phyloP scores from a whole-genome alignment of 1,140 invertebrate species.

The Rhopalosiphum maidis region DNA sequence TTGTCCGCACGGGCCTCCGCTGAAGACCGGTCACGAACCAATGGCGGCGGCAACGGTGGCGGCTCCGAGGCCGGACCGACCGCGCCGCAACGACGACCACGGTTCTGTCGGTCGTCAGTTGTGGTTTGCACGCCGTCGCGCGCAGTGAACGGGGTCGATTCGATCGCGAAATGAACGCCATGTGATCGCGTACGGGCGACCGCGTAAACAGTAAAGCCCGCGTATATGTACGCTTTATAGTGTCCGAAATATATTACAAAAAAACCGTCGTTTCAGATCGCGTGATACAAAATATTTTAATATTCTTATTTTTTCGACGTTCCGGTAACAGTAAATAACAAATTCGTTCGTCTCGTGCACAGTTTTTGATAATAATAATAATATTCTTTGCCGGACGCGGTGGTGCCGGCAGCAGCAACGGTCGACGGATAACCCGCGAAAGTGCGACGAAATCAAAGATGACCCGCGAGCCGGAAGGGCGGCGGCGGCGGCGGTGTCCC shows the following conservation, averaged over 20 bases:
- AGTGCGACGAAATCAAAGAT: neutral
- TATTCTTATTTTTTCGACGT: neutral
- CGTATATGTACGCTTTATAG: neutral
- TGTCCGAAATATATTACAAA: neutral
- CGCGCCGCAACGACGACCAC: neutral
- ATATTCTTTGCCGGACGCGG: neutral
- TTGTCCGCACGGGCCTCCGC: neutral
- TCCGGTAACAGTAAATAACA: neutral
- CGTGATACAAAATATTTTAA: neutral
- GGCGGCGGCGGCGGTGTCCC: neutral
- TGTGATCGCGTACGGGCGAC: neutral
- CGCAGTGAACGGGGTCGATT: neutral
- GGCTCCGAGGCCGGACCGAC: neutral
- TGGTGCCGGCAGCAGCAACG: neutral
- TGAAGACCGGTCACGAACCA: neutral
- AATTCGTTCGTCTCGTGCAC: neutral
- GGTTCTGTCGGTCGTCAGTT: neutral
- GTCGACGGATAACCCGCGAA: neutral
- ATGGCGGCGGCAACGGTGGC: too few relatives aligned
- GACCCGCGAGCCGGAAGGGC: neutral
- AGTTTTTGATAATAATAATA: neutral
- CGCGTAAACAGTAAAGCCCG: neutral
- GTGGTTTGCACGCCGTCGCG: neutral
- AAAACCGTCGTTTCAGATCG: neutral
- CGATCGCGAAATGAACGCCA: neutral